Evolutionary conservation across 2,113 vertebrate species (phyloP).

Genomic region (Clinocottus analis): DNA sequence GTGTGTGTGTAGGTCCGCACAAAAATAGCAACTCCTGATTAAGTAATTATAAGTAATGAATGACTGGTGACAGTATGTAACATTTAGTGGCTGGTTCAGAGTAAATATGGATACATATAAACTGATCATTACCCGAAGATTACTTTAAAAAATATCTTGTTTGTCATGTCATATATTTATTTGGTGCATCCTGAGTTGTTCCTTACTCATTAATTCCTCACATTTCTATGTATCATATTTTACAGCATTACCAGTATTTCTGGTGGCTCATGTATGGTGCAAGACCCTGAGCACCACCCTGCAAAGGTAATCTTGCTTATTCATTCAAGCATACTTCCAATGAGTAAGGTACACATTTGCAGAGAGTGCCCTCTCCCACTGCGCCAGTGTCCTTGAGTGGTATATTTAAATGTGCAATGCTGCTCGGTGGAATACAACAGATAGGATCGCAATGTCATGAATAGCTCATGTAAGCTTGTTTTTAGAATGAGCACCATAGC

Average conservation of each 20-base stretch:
- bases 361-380: constrained; percentile 25
- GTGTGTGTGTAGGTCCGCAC: too few species aligned
- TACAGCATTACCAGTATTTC: neutral
- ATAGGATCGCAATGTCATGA: neutral
- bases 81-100: neutral
- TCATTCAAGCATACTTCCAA: constrained; percentile 38
- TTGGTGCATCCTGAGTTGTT: neutral
- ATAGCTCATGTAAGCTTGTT: neutral
- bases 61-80: neutral
- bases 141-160: neutral
- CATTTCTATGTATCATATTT: neutral
- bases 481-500: neutral
- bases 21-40: neutral
- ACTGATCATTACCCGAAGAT: neutral
- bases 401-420: constrained; percentile 43
- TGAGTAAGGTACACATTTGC: constrained; percentile 18
- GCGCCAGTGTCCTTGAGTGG: constrained; percentile 34
- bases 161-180: neutral
- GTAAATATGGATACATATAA: neutral
- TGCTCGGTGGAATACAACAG: neutral
- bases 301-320: constrained; percentile 10
- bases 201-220: neutral
- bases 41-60: neutral
- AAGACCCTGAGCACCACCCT: constrained; percentile 8
- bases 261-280: neutral